Percentiles rank a stretch among this genome's conserved stretches.
Evolutionary conservation across 2,797 vertebrate genomes (phyloP).

Genomic region (Amniataba percoides): DNA sequence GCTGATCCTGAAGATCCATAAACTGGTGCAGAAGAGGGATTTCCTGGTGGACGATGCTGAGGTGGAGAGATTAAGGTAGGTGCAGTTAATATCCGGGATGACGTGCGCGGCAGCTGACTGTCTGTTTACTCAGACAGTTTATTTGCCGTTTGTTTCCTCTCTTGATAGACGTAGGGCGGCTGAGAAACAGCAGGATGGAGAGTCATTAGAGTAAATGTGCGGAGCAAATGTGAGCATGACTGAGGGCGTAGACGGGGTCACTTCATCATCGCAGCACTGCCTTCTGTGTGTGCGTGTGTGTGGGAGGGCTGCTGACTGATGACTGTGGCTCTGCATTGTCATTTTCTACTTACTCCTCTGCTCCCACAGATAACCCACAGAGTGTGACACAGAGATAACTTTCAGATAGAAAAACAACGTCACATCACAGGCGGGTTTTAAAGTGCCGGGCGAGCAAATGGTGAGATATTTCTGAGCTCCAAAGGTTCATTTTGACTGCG

Average conservation of each 20-base stretch:
- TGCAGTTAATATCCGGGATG: constrained; percentile 24
- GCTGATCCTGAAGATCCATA: constrained; percentile 96
- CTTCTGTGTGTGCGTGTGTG: constrained; percentile 23
- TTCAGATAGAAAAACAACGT: constrained; percentile 15
- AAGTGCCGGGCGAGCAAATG: constrained; percentile 5
- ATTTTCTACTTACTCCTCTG: constrained; percentile 28
- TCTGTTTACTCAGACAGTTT: background rate
- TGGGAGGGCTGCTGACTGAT: constrained; percentile 41
- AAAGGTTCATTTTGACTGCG: background rate
- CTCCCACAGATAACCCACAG: constrained; percentile 36
- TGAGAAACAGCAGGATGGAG: constrained; percentile 28
- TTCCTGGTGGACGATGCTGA: constrained; percentile 98
- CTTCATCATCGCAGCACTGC: constrained; percentile 29
- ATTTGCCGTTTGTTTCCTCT: constrained; percentile 7
- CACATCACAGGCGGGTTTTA: background rate
- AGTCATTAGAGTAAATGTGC: constrained; percentile 31
- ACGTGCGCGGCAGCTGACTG: background rate
- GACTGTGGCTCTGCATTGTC: constrained; percentile 26
- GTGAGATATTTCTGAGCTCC: background rate
- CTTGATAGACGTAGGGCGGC: background rate
- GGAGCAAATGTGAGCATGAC: constrained; percentile 14
- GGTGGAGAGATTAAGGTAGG: constrained; percentile 95
- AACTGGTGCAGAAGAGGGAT: constrained; percentile 97
- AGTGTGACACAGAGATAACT: constrained; percentile 40
- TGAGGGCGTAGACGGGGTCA: constrained; percentile 5